phyloP scores from a whole-genome alignment of 2,797 vertebrate genomes.

The Lepus townsendii region DNA sequence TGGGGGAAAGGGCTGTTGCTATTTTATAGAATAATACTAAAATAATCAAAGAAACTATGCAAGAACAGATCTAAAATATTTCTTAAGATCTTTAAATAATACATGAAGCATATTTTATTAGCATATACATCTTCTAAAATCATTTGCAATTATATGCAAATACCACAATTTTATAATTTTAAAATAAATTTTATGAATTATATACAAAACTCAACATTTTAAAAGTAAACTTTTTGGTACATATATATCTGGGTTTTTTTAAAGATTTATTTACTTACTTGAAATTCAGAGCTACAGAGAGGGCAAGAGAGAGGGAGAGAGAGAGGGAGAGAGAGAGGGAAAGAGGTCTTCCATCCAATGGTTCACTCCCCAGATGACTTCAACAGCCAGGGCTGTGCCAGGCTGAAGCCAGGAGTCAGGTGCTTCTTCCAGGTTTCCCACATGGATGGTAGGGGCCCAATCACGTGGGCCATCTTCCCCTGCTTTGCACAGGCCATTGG shows the following conservation, averaged over 20 bases:
- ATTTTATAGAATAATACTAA: background rate
- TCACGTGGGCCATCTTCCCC: too few species aligned
- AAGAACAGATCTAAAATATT: constrained; percentile 1
- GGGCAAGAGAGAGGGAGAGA: too few species aligned
- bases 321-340: too few species aligned
- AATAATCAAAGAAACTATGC: background rate
- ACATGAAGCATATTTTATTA: constrained; percentile 19
- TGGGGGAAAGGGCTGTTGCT: background rate
- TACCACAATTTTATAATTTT: constrained; percentile 45
- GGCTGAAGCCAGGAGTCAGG: too few species aligned
- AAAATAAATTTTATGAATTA: constrained; percentile 28
- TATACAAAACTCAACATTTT: constrained; percentile 1
- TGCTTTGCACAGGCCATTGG: too few species aligned
- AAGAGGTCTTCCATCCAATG: too few species aligned
- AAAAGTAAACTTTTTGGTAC: constrained; percentile 14
- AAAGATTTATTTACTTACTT: too few species aligned
- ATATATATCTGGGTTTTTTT: background rate
- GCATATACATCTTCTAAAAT: background rate
- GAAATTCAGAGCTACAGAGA: too few species aligned
- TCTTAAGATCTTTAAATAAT: constrained; percentile 5
- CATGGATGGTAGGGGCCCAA: too few species aligned
- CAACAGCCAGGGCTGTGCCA: too few species aligned
- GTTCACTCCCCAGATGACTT: too few species aligned
- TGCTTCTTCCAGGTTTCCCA: too few species aligned
- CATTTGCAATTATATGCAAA: constrained; percentile 21